Evolutionary conservation across 2,113 vertebrate species (phyloP).

Genomic region (Gila orcuttii): DNA sequence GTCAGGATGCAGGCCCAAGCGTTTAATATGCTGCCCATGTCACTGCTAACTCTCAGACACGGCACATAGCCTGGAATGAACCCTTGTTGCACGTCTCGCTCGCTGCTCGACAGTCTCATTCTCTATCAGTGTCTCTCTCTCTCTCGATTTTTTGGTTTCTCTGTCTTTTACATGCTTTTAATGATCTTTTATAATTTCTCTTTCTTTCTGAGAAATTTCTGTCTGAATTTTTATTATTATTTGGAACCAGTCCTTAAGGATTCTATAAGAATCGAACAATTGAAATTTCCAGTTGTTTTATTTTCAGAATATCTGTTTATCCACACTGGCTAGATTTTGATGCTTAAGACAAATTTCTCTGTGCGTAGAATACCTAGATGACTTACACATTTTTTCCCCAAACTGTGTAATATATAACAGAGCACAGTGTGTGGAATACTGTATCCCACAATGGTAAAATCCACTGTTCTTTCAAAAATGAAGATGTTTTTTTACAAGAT

Average conservation of each 20-base stretch:
- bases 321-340: neutral
- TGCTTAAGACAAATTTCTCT: neutral
- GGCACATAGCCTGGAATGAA: conserved; percentile 69
- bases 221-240: neutral
- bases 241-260: neutral
- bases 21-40: conserved; percentile 74
- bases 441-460: neutral
- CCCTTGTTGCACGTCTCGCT: conserved; percentile 49
- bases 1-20: conserved; percentile 71
- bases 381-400: neutral
- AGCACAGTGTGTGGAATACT: neutral
- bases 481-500: neutral
- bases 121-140: conserved; percentile 29
- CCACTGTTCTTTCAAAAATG: neutral
- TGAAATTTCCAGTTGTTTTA: neutral
- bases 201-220: neutral
- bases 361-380: neutral
- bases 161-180: neutral
- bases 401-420: neutral
- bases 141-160: neutral
- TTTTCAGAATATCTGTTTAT: neutral
- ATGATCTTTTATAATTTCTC: neutral
- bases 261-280: neutral
- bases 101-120: neutral
- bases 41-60: conserved; percentile 64